Conservation (phyloP, 2,797 vertebrate species). For the Podarcis siculus region DNA sequence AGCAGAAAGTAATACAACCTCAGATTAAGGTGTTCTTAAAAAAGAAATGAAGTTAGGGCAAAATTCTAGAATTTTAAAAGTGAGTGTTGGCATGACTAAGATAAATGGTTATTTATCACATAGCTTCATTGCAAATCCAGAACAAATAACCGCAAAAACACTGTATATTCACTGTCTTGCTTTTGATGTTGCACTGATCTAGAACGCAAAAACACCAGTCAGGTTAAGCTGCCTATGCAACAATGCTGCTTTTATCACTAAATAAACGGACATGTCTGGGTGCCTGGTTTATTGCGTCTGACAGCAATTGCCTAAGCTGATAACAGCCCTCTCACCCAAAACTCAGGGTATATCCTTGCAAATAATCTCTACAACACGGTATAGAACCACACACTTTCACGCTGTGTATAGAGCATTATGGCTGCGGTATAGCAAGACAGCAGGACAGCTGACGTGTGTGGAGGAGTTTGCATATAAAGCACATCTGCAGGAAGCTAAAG, state of each 20-base stretch:
- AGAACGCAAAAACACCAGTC: conserved; percentile 29
- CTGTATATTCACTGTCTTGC: conserved; percentile 30
- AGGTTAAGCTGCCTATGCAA: conserved; percentile 36
- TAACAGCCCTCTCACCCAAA: conserved; percentile 72
- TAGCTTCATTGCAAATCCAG: conserved; percentile 21
- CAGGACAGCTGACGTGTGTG: conserved; percentile 21
- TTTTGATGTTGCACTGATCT: conserved; percentile 60
- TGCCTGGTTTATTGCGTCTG: conserved; percentile 69
- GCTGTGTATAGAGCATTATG: conserved; percentile 50
- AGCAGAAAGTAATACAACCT: background rate
- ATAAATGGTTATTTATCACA: conserved; percentile 40
- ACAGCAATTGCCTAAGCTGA: conserved; percentile 69
- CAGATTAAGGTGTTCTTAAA: background rate
- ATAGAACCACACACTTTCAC: conserved; percentile 27
- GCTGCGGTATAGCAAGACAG: conserved; percentile 34
- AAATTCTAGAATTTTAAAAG: background rate
- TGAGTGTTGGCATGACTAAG: conserved; percentile 13
- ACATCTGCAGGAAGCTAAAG: conserved; percentile 68
- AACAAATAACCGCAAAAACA: conserved; percentile 13
- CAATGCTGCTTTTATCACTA: conserved; percentile 49
- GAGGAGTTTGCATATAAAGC: conserved; percentile 62
- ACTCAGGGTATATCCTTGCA: conserved; percentile 68
- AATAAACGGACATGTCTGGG: conserved; percentile 64
- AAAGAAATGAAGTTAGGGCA: background rate
- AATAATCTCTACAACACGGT: conserved; percentile 62